Evolutionary conservation across 2,888 invertebrate genomes (phyloP).

Genomic region (Nemotelus pantherinus): DNA sequence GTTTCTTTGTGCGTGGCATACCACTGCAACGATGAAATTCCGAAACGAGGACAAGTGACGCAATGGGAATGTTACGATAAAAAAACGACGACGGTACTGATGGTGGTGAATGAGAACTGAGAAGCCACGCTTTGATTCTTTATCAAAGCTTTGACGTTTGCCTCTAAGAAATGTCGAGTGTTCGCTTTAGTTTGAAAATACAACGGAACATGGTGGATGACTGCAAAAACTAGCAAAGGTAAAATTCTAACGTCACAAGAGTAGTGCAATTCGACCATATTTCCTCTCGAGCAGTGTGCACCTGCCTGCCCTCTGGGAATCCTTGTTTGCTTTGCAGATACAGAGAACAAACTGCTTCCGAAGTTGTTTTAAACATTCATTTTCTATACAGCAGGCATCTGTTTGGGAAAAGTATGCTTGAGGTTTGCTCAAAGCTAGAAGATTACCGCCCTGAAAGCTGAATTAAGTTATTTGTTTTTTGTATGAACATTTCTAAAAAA

Average conservation of each 20-base stretch:
- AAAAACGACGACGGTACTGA: background rate
- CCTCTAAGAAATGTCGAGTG: background rate
- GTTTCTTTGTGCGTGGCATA: no score
- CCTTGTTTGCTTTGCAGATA: constrained; percentile 6
- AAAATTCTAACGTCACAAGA: background rate
- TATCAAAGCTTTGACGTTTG: constrained; percentile 39
- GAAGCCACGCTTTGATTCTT: constrained; percentile 24
- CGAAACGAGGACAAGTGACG: no score
- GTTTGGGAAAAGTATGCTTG: no score
- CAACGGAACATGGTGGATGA: background rate
- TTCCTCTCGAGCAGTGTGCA: background rate
- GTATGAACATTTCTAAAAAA: no score
- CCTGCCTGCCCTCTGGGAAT: background rate
- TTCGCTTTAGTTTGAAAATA: background rate
- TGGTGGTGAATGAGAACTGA: background rate
- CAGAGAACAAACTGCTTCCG: background rate
- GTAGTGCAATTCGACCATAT: background rate
- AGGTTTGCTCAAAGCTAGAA: no score
- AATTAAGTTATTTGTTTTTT: no score
- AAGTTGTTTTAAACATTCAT: background rate
- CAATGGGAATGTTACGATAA: background rate
- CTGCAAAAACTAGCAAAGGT: background rate
- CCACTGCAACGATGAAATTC: no score
- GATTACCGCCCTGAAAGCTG: no score
- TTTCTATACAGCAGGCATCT: background rate